Evolutionary conservation across 1,140 invertebrate species (phyloP), one percentile per base, ranked within the genome.

Genomic region (Pachyrhynchus sulphureomaculatus): DNA sequence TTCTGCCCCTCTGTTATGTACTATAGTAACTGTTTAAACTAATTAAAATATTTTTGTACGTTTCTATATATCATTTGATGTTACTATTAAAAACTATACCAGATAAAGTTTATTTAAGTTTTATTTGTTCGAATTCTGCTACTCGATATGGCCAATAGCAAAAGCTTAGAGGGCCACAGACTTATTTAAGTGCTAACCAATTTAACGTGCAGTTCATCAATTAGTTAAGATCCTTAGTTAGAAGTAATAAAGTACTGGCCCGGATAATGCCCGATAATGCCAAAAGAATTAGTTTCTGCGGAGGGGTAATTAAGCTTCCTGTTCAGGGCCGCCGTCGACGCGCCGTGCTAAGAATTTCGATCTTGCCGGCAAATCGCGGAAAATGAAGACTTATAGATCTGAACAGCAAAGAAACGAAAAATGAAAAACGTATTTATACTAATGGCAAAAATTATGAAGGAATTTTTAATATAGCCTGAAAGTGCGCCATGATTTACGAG

Each of bases 371-470:
- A 32, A 37, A 15, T 23, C 13, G 21, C 33, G 36, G 32, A 52
- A 65, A 64, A 64, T 59, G 56, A 60, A 64, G 62, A 64, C 56
- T 64, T 64, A 64, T 64, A 63, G 44, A 54, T 21, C 58, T 24
- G 33, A 17, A 36, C 57, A 58, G 34, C 20, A 47, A 6, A 32
- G 13, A 26, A 18, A 34, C n/a, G 37, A 32, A 54, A 51, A 33
- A 45, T 32, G 17, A 57, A 52, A 41, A 34, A 37, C 60, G 33
- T 67, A 60, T 67, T 67, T 64, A 49, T 67, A 62, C 66, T 67
- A 65, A 68, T 68, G 66, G 55, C 53, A 61, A 52, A n/a, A 65
- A 65, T 68, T 65, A 68, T 65, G 67, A 64, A 63, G 47, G 64
- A 65, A 68, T 68, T 68, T 68, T 68, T 68, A 68, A 68, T 68